Conservation (phyloP, 2,888 invertebrate species). For the Rutpela maculata region DNA sequence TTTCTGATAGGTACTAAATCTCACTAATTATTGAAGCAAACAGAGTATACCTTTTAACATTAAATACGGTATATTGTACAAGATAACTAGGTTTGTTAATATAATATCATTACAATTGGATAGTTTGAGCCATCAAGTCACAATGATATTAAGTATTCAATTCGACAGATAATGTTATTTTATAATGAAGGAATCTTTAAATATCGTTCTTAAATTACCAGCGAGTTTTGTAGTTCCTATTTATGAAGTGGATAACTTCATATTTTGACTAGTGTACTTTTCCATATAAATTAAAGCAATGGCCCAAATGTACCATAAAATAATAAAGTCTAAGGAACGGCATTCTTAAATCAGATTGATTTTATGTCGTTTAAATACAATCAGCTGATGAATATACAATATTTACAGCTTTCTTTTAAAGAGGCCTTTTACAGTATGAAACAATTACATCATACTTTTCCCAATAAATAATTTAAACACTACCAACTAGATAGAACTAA, state of each 20-base stretch:
- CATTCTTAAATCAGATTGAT: constrained; percentile 58
- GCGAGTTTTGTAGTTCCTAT: constrained; percentile 88
- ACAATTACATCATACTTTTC: constrained; percentile 58
- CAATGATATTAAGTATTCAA: constrained; percentile 43
- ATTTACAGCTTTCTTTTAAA: constrained; percentile 68
- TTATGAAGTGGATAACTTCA: constrained; percentile 73
- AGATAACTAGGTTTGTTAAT: constrained; percentile 58
- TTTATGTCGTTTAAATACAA: constrained; percentile 55
- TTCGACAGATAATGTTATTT: constrained; percentile 55
- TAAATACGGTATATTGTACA: constrained; percentile 66
- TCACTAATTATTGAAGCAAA: constrained; percentile 39
- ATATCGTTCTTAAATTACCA: constrained; percentile 83
- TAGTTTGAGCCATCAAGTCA: constrained; percentile 42
- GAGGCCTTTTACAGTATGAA: constrained; percentile 58
- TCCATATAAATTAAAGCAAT: constrained; percentile 65
- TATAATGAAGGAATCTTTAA: constrained; percentile 64
- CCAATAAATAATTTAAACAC: constrained; percentile 63
- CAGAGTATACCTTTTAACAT: constrained; percentile 59
- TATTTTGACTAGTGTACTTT: constrained; percentile 73
- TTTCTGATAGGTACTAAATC: constrained; percentile 27
- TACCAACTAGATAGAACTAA: constrained; percentile 60
- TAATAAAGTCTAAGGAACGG: constrained; percentile 52
- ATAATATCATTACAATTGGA: constrained; percentile 56
- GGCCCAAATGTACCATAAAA: constrained; percentile 65
- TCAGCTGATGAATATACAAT: constrained; percentile 72